These are phyloP conservation scores for Aegotheles bennettii DNA, from an alignment of 2,113 vertebrate species.

Conservation along the genomic window DNA sequence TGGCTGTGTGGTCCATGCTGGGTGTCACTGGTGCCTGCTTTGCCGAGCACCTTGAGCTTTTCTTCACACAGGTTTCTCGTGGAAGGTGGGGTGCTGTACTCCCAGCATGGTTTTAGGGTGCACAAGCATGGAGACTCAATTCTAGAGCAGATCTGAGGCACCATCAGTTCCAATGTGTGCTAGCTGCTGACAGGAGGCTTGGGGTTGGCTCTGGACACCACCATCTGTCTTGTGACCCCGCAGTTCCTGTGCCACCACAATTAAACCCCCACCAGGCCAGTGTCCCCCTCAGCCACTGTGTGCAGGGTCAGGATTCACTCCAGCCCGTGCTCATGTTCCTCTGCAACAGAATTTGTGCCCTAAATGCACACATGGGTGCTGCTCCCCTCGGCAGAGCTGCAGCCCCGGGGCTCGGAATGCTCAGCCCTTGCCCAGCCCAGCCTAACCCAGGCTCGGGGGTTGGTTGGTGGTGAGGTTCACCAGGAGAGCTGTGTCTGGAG, in stretches of 20 bases:
- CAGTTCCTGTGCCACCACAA: too few species aligned
- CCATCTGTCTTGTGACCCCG: too few species aligned
- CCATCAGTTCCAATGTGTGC: neutral
- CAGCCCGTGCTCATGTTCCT: neutral
- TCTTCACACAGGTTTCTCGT: neutral
- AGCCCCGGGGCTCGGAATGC: too few species aligned
- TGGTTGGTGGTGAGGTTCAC: too few species aligned
- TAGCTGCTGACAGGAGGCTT: neutral
- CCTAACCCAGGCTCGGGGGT: too few species aligned
- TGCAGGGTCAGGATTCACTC: too few species aligned
- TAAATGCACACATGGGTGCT: too few species aligned
- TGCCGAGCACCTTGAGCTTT: neutral
- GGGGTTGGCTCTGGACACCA: neutral
- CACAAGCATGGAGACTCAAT: accelerated
- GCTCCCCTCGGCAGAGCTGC: neutral
- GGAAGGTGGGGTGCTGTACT: neutral
- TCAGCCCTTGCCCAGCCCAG: too few species aligned
- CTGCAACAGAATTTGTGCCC: too few species aligned
- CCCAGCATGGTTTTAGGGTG: neutral
- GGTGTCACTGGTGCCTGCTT: neutral
- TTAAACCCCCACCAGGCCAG: too few species aligned
- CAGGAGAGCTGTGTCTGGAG: too few species aligned
- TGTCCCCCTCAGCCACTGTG: too few species aligned
- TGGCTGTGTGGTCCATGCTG: accelerated
- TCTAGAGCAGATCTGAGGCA: neutral